These are phyloP conservation scores for Agapornis roseicollis DNA, from an alignment of 2,113 vertebrate genomes.

Conservation along the genomic window DNA sequence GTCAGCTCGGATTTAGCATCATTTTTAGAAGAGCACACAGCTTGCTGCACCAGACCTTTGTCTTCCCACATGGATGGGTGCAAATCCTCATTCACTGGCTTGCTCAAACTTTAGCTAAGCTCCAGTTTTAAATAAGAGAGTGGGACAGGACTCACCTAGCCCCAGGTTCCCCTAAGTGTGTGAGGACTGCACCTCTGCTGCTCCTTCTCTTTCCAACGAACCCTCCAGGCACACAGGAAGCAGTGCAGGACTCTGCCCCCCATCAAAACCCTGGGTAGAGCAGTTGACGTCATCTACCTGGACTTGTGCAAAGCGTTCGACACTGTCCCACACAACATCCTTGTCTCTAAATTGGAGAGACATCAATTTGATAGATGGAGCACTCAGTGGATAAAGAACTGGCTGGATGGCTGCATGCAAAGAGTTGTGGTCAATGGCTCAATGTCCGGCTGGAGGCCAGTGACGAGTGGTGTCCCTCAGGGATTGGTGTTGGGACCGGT, in stretches of 20 bases:
- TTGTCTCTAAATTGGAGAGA: no score
- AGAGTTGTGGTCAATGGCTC: no score
- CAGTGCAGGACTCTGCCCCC: background rate
- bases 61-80: background rate
- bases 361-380: no score
- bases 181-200: background rate
- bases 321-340: no score
- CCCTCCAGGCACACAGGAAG: background rate
- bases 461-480: no score
- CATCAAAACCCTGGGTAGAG: no score
- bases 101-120: background rate
- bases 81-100: background rate
- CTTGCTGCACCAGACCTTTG: background rate
- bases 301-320: no score
- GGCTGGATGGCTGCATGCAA: no score
- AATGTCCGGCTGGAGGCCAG: no score
- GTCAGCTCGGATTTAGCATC: background rate
- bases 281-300: no score
- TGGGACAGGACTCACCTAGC: background rate
- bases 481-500: no score
- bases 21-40: background rate
- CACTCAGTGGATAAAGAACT: no score
- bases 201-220: background rate
- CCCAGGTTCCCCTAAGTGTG: background rate
- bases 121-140: background rate